These are phyloP conservation scores for Uropsilus gracilis DNA, from an alignment of 2,113 vertebrate species.

Conservation along the genomic window DNA sequence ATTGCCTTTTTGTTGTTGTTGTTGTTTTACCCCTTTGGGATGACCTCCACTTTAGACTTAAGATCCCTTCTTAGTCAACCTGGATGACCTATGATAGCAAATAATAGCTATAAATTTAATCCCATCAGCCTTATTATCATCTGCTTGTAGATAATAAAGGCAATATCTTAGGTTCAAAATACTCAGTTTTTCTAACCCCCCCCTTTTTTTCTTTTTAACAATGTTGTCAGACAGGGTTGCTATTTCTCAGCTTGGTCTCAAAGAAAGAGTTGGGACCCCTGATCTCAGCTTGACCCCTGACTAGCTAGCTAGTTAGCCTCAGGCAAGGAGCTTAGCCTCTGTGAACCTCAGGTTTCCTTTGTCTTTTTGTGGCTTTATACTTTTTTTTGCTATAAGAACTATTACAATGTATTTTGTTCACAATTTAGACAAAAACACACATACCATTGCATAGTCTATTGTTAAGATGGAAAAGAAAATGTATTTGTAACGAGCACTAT, in stretches of 20 bases:
- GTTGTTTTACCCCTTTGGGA: neutral
- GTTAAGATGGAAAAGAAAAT: neutral
- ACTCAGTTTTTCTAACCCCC: neutral
- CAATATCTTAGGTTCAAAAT: neutral
- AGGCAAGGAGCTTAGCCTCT: neutral
- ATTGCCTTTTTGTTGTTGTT: neutral
- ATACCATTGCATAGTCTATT: neutral
- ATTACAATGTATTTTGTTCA: neutral
- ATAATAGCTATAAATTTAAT: conserved; percentile 4
- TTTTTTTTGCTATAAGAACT: neutral
- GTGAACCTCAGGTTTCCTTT: neutral
- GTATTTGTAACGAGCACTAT: neutral
- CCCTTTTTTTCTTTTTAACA: neutral
- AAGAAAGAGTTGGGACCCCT: neutral
- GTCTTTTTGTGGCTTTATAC: neutral
- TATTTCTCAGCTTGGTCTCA: neutral
- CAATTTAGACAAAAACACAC: neutral
- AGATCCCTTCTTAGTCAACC: neutral
- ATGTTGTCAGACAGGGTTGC: neutral
- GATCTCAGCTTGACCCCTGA: neutral
- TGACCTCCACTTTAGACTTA: neutral
- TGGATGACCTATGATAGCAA: neutral
- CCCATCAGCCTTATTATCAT: neutral
- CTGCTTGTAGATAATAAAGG: neutral
- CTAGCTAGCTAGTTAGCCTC: neutral